Base-by-base conservation (phyloP, 2,113 vertebrate species). In the chimpanzee (Pan troglodytes) region DNA sequence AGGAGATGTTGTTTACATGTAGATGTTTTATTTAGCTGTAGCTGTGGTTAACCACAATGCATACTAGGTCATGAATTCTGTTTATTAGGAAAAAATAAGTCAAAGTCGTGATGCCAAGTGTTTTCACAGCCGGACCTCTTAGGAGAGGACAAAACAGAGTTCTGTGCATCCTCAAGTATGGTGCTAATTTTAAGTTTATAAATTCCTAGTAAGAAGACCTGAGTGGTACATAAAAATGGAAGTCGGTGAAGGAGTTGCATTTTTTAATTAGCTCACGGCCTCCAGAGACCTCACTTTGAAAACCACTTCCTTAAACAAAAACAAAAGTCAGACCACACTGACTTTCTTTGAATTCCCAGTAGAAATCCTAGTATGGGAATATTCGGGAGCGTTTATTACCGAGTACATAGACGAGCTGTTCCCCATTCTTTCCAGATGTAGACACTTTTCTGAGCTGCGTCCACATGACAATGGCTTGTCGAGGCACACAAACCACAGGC, bases 251-350 rank as follows among this genome's bases (percentile, higher is more conserved):
- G 57, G 55, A 64, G 68, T 16, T 83, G 40, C 67, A 14, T 32
- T 64, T 96, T 48, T 64, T 79, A 25, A 61, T 96, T 80, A 52
- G 20, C 55, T 94, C 87, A 73, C 35, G 83, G 61, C 40, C n/a
- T 45, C 55, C 35, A n/a, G 38, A 67, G 59, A 17, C 55, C 30
- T 95, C 20, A 68, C 55, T 85, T 72, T 32, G 48, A 82, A 52
- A 73, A 35, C 43, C 4, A 78, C 59, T 91, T 85, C 89, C 82
- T 93, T 79, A 85, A 64, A 85, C 52, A 87, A 85, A 57, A 93
- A 73, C 43, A 72, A 67, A 95, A 79, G 32, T 45, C 38, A 27
- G 22, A 38, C n/a, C 9, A 3, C 0, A 0, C 4, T 86, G 59
- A 52, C 38, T 84, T 92, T 89, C 78, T 92, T 73, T 16, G 50